Conservation (phyloP, 2,113 vertebrate species). For the Ginglymostoma cirratum region DNA sequence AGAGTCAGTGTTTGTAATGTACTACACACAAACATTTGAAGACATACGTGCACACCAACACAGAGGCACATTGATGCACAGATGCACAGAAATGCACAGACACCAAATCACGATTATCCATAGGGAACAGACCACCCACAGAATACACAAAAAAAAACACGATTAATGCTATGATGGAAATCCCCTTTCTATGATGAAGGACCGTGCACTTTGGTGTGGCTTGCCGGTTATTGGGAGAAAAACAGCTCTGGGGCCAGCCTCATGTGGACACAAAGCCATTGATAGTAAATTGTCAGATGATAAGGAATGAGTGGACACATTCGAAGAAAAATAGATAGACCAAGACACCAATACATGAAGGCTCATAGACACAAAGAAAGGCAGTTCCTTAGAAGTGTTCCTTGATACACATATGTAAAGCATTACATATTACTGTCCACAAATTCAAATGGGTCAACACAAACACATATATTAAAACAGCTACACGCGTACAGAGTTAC, state of each 20-base stretch:
- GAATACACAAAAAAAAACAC: too few relatives aligned
- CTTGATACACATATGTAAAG: neutral
- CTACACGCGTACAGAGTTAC: too few relatives aligned
- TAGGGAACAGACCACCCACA: too few relatives aligned
- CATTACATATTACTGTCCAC: neutral
- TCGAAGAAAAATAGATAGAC: neutral
- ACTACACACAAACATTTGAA: neutral
- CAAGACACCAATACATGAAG: neutral
- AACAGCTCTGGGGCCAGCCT: too few relatives aligned
- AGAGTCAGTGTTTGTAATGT: too few relatives aligned
- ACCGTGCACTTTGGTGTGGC: too few relatives aligned
- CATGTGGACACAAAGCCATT: too few relatives aligned
- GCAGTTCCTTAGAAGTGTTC: neutral
- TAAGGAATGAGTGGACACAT: too few relatives aligned
- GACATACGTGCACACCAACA: neutral
- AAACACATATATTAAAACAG: neutral
- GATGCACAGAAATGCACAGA: neutral
- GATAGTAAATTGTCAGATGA: too few relatives aligned
- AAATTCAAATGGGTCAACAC: neutral
- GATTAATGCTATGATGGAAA: too few relatives aligned
- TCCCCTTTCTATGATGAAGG: too few relatives aligned
- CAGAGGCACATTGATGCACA: neutral
- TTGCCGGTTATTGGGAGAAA: too few relatives aligned
- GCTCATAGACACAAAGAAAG: neutral
- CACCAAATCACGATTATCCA: neutral